phyloP scores from a whole-genome alignment of 2,797 vertebrate species.

The Aphelocoma californica region DNA sequence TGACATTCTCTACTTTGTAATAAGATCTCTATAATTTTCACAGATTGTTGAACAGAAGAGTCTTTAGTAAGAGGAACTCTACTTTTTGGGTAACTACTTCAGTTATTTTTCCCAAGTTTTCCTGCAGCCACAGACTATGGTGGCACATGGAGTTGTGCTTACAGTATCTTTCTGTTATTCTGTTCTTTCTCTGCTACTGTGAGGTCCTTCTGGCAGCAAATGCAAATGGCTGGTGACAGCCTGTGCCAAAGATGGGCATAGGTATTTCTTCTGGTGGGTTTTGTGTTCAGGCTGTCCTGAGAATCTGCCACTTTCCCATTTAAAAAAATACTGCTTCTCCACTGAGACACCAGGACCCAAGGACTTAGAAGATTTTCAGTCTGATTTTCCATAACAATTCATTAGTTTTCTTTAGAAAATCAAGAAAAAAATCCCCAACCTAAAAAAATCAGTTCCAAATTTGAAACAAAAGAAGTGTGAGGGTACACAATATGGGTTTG shows the following conservation, averaged over 20 bases:
- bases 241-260: background rate
- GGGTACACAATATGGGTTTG: background rate
- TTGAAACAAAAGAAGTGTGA: background rate
- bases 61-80: background rate
- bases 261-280: background rate
- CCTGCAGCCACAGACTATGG: background rate
- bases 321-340: background rate
- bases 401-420: background rate
- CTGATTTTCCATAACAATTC: background rate
- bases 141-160: background rate
- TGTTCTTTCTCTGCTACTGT: background rate
- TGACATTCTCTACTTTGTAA: background rate
- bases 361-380: background rate
- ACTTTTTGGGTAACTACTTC: accelerated
- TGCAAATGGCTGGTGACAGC: background rate
- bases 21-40: background rate
- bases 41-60: background rate
- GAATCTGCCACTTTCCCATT: background rate
- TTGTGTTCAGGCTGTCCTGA: background rate
- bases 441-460: background rate
- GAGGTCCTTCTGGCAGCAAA: background rate
- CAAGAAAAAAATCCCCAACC: background rate
- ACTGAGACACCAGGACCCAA: background rate
- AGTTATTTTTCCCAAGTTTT: background rate
- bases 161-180: background rate